Percentiles rank a stretch among this genome's conserved stretches.
phyloP scores from a whole-genome alignment of 30 jellyfish, hydroid and myxozoan genomes.

The Cassiopea xamachana region DNA sequence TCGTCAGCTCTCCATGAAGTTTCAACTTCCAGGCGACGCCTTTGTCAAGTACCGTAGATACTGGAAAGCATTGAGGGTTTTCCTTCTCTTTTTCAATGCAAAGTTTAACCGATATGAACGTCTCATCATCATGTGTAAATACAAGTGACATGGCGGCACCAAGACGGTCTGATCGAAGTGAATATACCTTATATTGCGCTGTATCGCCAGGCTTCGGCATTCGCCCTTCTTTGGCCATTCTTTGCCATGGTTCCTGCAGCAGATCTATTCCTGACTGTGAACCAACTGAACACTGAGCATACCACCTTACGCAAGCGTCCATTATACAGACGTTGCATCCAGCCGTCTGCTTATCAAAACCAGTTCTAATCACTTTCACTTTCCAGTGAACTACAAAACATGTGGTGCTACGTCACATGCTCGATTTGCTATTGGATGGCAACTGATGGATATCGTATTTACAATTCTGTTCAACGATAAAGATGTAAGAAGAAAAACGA shows the following conservation, averaged over 20 bases:
- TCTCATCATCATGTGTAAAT: conserved; percentile 1
- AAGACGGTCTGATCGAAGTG: neutral
- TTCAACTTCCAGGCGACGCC: neutral
- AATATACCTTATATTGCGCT: neutral
- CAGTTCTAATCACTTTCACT: too few species aligned
- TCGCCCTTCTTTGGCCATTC: neutral
- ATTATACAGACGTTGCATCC: too few species aligned
- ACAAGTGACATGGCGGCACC: conserved; percentile 1
- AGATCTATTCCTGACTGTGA: neutral
- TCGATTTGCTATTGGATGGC: too few species aligned
- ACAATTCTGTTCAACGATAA: too few species aligned
- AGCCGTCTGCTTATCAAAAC: too few species aligned
- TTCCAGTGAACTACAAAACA: too few species aligned
- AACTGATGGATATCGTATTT: too few species aligned
- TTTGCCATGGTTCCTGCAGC: conserved; percentile 4
- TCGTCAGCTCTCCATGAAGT: neutral
- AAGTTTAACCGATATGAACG: neutral
- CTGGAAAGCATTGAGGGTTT: neutral
- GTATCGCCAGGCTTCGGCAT: neutral
- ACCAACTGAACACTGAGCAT: neutral
- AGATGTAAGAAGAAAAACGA: too few species aligned
- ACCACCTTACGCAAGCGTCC: neutral
- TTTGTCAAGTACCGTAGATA: neutral
- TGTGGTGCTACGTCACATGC: too few species aligned
- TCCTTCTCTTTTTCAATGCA: neutral